Percentiles rank a stretch among this genome's conserved stretches.
Conservation (phyloP, 2,888 invertebrate species). For the Scrobipalpa costella region DNA sequence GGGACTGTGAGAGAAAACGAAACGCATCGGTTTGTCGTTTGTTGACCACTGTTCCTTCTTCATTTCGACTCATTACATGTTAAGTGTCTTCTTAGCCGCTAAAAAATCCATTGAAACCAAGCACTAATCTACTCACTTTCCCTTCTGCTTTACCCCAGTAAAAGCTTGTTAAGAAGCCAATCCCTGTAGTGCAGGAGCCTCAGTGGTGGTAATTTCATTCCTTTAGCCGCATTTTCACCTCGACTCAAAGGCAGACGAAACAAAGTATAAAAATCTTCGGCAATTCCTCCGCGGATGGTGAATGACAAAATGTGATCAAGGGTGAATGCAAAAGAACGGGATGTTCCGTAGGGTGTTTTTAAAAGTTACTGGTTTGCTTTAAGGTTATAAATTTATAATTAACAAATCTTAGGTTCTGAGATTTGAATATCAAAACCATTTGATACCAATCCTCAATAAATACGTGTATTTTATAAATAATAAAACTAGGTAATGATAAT, state of each 20-base stretch:
- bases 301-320: conserved; percentile 9
- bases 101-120: neutral
- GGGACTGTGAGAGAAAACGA: too few species aligned
- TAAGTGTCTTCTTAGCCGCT: too few species aligned
- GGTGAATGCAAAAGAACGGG: neutral
- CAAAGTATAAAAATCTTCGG: neutral
- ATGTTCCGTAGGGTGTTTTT: neutral
- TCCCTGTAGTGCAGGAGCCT: neutral
- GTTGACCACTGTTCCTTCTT: too few species aligned
- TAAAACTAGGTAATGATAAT: too few species aligned
- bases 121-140: neutral
- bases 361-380: neutral
- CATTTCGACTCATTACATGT: too few species aligned
- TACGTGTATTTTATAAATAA: too few species aligned
- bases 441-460: too few species aligned
- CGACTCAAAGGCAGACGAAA: neutral
- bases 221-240: neutral
- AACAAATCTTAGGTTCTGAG: too few species aligned
- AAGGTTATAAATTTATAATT: neutral
- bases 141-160: neutral
- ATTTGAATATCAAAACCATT: too few species aligned
- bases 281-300: conserved; percentile 5
- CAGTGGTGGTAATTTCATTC: conserved; percentile 15
- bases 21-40: too few species aligned
- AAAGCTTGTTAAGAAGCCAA: conserved; percentile 8